These are phyloP conservation scores for Aldabrachelys gigantea DNA, from an alignment of 2,113 vertebrate genomes.

Conservation along the genomic window DNA sequence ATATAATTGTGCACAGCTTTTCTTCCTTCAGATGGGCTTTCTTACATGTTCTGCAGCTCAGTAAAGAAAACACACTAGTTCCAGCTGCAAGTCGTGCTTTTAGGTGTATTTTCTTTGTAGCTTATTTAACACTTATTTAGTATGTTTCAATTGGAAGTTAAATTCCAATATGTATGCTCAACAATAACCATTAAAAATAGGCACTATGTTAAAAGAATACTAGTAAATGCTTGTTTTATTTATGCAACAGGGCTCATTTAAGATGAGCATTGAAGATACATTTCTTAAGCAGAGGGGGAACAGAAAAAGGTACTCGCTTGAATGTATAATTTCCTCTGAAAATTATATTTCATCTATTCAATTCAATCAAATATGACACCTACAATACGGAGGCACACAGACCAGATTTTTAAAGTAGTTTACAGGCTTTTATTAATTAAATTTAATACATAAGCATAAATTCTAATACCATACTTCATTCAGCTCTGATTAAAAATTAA, in stretches of 20 bases:
- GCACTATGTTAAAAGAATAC: neutral
- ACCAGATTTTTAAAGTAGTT: neutral
- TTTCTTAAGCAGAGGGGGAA: no score
- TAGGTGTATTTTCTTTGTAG: neutral
- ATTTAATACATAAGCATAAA: neutral
- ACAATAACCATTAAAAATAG: conserved; percentile 4
- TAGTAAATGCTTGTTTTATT: neutral
- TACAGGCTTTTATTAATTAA: neutral
- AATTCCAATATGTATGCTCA: conserved; percentile 14
- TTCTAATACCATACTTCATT: neutral
- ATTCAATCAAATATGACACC: neutral
- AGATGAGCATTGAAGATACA: no score
- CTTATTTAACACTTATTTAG: neutral
- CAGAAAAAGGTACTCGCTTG: no score
- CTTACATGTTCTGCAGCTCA: neutral
- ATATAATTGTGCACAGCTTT: neutral
- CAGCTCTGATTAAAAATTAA: neutral
- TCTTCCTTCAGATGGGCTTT: neutral
- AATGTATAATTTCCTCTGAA: neutral
- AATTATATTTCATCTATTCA: neutral
- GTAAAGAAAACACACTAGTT: neutral
- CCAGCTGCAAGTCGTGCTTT: neutral
- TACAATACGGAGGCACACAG: neutral
- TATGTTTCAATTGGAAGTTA: conserved; percentile 3
- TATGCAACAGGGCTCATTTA: neutral